These are phyloP conservation scores for Allobates femoralis DNA, from an alignment of 2,797 vertebrate genomes.

Conservation along the genomic window DNA sequence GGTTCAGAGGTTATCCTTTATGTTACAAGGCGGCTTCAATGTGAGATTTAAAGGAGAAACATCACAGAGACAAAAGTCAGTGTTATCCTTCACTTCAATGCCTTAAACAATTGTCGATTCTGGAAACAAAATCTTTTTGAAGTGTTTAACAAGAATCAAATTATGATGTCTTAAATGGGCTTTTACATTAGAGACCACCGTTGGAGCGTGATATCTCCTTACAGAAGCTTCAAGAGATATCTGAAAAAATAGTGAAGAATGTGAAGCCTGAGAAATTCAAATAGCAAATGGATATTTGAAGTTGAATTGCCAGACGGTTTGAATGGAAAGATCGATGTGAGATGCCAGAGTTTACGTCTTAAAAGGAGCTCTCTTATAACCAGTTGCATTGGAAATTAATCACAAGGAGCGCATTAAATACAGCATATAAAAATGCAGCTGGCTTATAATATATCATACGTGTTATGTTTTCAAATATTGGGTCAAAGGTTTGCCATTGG, in stretches of 20 bases:
- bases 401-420: neutral
- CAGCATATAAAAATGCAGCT: neutral
- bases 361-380: slow-evolving; percentile 26
- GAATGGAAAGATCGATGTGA: slow-evolving; percentile 49
- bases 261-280: slow-evolving; percentile 32
- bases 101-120: slow-evolving; percentile 43
- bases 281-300: slow-evolving; percentile 55
- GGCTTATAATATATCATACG: neutral
- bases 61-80: slow-evolving; percentile 54
- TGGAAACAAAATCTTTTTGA: slow-evolving; percentile 52
- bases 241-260: slow-evolving; percentile 51
- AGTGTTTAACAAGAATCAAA: slow-evolving; percentile 60
- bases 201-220: slow-evolving; percentile 29
- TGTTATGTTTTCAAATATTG: neutral
- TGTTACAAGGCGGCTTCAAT: slow-evolving; percentile 37
- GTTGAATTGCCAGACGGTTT: slow-evolving; percentile 38
- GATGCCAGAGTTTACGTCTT: slow-evolving; percentile 35
- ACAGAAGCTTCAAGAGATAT: slow-evolving; percentile 56
- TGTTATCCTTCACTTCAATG: slow-evolving; percentile 55
- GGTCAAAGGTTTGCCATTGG: neutral
- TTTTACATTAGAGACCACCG: slow-evolving; percentile 53
- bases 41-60: slow-evolving; percentile 30
- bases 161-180: slow-evolving; percentile 45
- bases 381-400: slow-evolving; percentile 24
- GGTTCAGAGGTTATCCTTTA: slow-evolving; percentile 37